A percentile compares a stretch with the other conserved stretches of the same genome.
phyloP scores from a whole-genome alignment of 2,113 vertebrate genomes.

The Donacobius atricapilla region DNA sequence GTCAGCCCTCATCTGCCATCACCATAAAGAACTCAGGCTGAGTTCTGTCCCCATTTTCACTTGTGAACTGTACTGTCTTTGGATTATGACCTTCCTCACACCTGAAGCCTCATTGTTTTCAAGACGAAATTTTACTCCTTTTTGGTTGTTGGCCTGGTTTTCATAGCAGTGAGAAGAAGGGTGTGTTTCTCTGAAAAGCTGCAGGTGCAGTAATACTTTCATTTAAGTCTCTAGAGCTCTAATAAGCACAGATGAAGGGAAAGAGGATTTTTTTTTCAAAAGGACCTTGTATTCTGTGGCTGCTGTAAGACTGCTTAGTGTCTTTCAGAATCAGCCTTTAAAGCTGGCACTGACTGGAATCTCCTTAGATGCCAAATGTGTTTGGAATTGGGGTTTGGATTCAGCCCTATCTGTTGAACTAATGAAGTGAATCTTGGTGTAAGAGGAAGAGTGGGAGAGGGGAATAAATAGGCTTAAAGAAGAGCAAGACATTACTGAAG shows the following conservation, averaged over 20 bases:
- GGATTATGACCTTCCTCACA: conserved; percentile 47
- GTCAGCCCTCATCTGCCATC: background rate
- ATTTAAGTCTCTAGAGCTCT: conserved; percentile 26
- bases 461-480: background rate
- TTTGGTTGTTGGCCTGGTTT: conserved; percentile 51
- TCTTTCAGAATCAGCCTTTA: conserved; percentile 19
- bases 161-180: conserved; percentile 35
- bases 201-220: conserved; percentile 20
- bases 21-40: conserved; percentile 48
- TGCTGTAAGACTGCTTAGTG: conserved; percentile 19
- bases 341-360: background rate
- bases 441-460: background rate
- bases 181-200: conserved; percentile 39
- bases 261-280: conserved; percentile 10
- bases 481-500: background rate
- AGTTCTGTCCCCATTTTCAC: conserved; percentile 52
- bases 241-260: conserved; percentile 36
- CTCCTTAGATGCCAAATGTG: background rate
- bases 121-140: conserved; percentile 17
- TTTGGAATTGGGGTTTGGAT: background rate
- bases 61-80: conserved; percentile 33
- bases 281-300: background rate
- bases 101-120: conserved; percentile 53
- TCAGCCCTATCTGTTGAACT: background rate
- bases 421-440: background rate